Base-by-base conservation (phyloP, 2,113 vertebrate species). In the Brevimyrus niger region DNA sequence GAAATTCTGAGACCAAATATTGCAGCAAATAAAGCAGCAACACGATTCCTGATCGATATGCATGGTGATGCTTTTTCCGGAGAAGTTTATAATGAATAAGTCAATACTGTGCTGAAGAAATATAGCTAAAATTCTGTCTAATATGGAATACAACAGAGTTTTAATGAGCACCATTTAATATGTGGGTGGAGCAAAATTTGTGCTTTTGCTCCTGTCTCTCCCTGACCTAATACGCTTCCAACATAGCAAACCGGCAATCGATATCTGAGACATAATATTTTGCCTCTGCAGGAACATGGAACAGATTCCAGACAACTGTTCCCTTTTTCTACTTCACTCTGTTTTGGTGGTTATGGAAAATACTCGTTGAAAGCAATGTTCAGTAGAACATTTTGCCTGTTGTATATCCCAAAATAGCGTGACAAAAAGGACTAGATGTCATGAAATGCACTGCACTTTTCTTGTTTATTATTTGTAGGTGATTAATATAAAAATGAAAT, bases 211-310 rank as follows among this genome's bases (percentile, higher is more conserved):
- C 3, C 19, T 50, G 21, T 58, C 44, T 88, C 87, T 48, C n/a
- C 27, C 13, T 47, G 21, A 88, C 10, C 61, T 88, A 61, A 88
- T 23, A 58, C 19, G 11, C 58, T 47, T 31, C 65, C 42, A 44
- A 88, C 65, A 27, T 48, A 27, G n/a, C 47, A 82, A 50, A 35
- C 69, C 2, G 1, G 15, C 17, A 80, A 80, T 76, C 46, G 11
- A 82, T 53, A 82, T 80, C 65, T 50, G 17, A 88, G 69, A 88
- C 31, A 42, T 46, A 35, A 35, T 55, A 51, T 89, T 76, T 83
- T 89, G n/a, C 61, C 65, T 51, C 46, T 80, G 27, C 69, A 89
- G 69, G 35, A 82, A 42, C 47, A 42, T 42, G 2, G 6, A 47
- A 51, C 19, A 19, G 35, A 55, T 17, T 8, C 27, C 31, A 42